Evolutionary conservation across 2,113 vertebrate species (phyloP).

Genomic region (Cinclus cinclus): DNA sequence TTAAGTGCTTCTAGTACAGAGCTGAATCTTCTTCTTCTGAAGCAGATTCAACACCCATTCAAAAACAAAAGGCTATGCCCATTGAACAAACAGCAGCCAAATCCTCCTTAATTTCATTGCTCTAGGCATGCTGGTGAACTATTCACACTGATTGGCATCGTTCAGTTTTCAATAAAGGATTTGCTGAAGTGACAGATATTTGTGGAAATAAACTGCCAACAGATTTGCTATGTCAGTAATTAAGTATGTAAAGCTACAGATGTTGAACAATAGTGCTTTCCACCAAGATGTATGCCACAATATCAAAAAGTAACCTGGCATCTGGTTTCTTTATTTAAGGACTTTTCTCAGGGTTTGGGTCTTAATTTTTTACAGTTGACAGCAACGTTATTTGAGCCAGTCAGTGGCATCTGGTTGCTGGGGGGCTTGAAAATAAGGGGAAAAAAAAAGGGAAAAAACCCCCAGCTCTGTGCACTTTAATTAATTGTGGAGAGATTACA

Average conservation of each 20-base stretch:
- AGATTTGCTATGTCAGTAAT: conserved; percentile 83
- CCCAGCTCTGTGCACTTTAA: conserved; percentile 90
- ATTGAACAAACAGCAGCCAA: not conserved
- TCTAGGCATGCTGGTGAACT: not conserved
- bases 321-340: conserved; percentile 92
- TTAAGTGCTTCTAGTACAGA: not conserved
- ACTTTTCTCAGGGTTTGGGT: conserved; percentile 89
- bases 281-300: conserved; percentile 76
- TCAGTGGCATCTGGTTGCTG: conserved; percentile 94
- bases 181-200: conserved; percentile 61
- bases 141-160: conserved; percentile 46
- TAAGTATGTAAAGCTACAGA: conserved; percentile 85
- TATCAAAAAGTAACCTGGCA: conserved; percentile 85
- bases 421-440: not conserved
- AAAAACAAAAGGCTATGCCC: not conserved
- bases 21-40: not conserved
- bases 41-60: conserved; percentile 24
- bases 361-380: conserved; percentile 99
- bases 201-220: conserved; percentile 74
- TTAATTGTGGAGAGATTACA: conserved; percentile 99
- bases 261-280: conserved; percentile 83
- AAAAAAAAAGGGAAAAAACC: not conserved
- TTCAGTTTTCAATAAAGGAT: conserved; percentile 60
- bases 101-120: not conserved
- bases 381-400: conserved; percentile 93